Evolutionary conservation across 2,113 vertebrate species (phyloP).

Genomic region (Pipra filicauda): DNA sequence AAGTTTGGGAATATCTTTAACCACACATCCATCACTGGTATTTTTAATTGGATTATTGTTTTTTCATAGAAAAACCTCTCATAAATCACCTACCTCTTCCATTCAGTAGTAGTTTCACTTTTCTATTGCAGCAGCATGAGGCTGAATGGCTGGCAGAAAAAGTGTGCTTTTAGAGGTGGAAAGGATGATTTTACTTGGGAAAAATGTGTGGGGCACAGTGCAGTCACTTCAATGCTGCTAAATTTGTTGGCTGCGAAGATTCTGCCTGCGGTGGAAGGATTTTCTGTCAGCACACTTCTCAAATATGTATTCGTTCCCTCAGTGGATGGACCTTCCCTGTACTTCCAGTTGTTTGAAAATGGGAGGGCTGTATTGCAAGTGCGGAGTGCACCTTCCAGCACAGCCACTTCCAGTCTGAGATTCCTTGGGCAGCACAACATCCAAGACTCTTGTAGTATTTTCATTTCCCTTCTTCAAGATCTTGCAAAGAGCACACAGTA

Average conservation of each 20-base stretch:
- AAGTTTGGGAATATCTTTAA: constrained; percentile 25
- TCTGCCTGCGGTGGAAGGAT: neutral
- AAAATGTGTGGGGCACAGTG: neutral
- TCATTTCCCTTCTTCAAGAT: neutral
- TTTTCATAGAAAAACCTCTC: neutral
- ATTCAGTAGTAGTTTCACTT: neutral
- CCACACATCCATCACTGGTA: neutral
- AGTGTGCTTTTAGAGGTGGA: neutral
- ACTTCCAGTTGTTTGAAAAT: neutral
- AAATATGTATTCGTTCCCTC: neutral
- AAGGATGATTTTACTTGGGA: neutral
- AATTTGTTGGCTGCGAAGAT: neutral
- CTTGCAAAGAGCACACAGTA: neutral
- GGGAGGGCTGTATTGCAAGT: neutral
- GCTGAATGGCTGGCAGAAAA: neutral
- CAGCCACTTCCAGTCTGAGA: neutral
- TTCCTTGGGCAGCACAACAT: neutral
- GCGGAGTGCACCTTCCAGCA: neutral
- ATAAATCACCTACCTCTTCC: constrained; percentile 4
- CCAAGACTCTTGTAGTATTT: neutral
- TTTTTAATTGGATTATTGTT: neutral
- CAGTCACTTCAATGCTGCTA: neutral
- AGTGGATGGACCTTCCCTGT: neutral
- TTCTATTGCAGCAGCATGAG: neutral
- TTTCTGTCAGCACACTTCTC: neutral